Evolutionary conservation across 2,888 invertebrate species (phyloP).

Genomic region (Coelinius sp.): DNA sequence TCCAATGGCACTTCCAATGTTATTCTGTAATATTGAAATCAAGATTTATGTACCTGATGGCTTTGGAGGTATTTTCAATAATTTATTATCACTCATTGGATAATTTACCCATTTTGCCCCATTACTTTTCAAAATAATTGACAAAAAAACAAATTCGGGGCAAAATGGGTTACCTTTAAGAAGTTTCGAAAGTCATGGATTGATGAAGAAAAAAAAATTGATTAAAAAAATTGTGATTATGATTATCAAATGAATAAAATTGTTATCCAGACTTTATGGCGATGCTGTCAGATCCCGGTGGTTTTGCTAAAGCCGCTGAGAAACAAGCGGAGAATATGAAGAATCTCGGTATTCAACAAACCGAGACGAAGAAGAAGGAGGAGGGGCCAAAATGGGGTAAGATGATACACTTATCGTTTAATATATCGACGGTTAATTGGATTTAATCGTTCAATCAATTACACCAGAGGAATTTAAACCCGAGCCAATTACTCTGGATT

Average conservation of each 20-base stretch:
- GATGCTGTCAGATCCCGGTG: slow-evolving; percentile 94
- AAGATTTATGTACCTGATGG: slow-evolving; percentile 84
- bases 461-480: slow-evolving; percentile 61
- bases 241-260: neutral
- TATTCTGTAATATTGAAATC: slow-evolving; percentile 79
- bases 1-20: slow-evolving; percentile 78
- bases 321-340: slow-evolving; percentile 78
- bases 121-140: too few relatives aligned
- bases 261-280: slow-evolving; percentile 90
- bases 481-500: slow-evolving; percentile 72
- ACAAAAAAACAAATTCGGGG: too few relatives aligned
- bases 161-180: too few relatives aligned
- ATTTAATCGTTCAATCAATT: slow-evolving; percentile 13
- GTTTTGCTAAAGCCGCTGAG: slow-evolving; percentile 77
- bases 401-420: slow-evolving; percentile 9
- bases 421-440: slow-evolving; percentile 13
- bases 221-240: too few relatives aligned
- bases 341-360: slow-evolving; percentile 78
- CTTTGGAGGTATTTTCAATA: slow-evolving; percentile 73
- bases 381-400: slow-evolving; percentile 66
- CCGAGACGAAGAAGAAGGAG: slow-evolving; percentile 65
- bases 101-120: too few relatives aligned
- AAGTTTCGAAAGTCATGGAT: too few relatives aligned
- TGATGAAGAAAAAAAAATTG: too few relatives aligned
- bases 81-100: slow-evolving; percentile 18